Evolutionary conservation across 2,797 vertebrate genomes (phyloP), one percentile per base, ranked within the genome.

Genomic region (Phoebastria nigripes): DNA sequence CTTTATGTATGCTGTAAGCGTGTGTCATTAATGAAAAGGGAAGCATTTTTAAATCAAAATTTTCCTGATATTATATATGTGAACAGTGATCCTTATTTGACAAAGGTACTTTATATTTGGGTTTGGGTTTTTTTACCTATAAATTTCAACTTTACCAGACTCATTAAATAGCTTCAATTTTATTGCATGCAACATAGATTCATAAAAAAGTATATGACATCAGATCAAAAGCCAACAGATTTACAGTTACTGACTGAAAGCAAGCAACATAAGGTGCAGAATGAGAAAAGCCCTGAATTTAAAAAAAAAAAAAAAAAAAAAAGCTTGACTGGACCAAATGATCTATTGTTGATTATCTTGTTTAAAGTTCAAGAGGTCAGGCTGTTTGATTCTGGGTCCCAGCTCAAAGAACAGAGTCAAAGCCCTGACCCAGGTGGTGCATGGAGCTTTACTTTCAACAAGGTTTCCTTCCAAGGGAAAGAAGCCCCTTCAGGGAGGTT

Each of bases 111-210:
- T 86, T 82, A 26, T 55, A 71, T 49, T 73, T 56, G 3, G 2
- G 2, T 44, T 62, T 8, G 3, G 0, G 2, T 6, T 25, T 46
- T 73, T 79, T 54, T 7, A 59, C 4, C 5, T 9, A 35, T 47
- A 65, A 39, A 69, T 63, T 65, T 77, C 12, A 55, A 18, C 11
- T 29, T 69, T 46, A 47, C 3, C 29, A 41, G 42, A 54, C 16
- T 28, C 15, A 39, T 19, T 72, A 67, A 49, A 52, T 17, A 71
- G 14, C 20, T 85, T 88, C 15, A 42, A 42, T 74, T 62, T 82
- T 51, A 71, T 55, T 76, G 7, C 12, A 72, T 63, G 16, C 3
- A 51, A 59, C 24, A 69, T 9, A 77, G 19, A 26, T 41, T 49
- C 5, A 76, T 52, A 17, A 67, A 51, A 90, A 87, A 33, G 3